These are phyloP conservation scores for Chymomyza fuscimana DNA, from an alignment of 2,888 invertebrate species.

Conservation along the genomic window DNA sequence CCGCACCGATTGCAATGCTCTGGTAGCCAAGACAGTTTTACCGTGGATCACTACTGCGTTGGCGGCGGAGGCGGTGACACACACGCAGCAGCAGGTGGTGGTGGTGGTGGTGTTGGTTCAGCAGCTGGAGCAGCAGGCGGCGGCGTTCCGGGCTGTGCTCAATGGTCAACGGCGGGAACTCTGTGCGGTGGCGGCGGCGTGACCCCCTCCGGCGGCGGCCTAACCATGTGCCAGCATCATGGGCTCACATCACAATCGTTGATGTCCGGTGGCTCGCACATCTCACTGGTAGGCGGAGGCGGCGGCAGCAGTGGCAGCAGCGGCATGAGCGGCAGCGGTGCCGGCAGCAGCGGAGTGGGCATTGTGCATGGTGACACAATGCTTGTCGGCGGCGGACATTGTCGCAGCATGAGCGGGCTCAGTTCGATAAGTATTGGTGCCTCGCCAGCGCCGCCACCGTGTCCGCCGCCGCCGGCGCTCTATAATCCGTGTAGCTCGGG, in stretches of 20 bases:
- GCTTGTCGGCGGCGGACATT: conserved; percentile 61
- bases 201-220: conserved; percentile 62
- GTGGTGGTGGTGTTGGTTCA: conserved; percentile 37
- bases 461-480: conserved; percentile 78
- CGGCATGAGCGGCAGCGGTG: conserved; percentile 73
- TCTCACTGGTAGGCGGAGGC: conserved; percentile 75
- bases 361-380: conserved; percentile 42
- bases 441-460: conserved; percentile 72
- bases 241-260: conserved; percentile 77
- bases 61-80: conserved; percentile 70
- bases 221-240: conserved; percentile 75
- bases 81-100: conserved; percentile 64
- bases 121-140: conserved; percentile 42
- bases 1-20: conserved; percentile 80
- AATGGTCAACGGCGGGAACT: conserved; percentile 67
- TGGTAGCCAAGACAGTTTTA: conserved; percentile 81
- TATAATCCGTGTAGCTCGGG: conserved; percentile 80
- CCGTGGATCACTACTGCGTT: conserved; percentile 80
- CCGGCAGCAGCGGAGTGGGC: conserved; percentile 65
- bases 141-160: conserved; percentile 46
- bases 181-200: conserved; percentile 59
- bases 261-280: conserved; percentile 77
- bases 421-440: conserved; percentile 70
- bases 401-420: conserved; percentile 77
- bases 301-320: conserved; percentile 54